A percentile compares a stretch with the other conserved stretches of the same genome.
Conservation (phyloP, 2,888 invertebrate genomes). For the Drosophila borealis region DNA sequence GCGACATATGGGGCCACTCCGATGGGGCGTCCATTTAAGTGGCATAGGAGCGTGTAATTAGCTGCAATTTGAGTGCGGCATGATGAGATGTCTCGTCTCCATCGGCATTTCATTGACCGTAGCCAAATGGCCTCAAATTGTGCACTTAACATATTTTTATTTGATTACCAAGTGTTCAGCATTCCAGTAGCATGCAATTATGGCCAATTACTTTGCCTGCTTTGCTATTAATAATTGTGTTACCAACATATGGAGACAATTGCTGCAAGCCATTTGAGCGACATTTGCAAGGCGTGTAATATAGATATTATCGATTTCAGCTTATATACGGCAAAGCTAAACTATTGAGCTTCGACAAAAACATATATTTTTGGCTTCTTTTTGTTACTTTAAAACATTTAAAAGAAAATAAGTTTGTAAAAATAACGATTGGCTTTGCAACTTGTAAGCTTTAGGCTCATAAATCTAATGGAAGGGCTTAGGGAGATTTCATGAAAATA, state of each 20-base stretch:
- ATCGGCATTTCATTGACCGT: constrained; percentile 67
- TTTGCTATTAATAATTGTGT: constrained; percentile 29
- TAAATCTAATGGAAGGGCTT: too few relatives aligned
- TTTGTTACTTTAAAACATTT: too few relatives aligned
- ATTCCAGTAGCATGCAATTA: constrained; percentile 55
- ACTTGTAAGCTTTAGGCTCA: too few relatives aligned
- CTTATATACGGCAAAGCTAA: too few relatives aligned
- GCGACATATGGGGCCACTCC: constrained; percentile 56
- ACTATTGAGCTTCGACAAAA: too few relatives aligned
- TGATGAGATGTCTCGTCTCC: constrained; percentile 50
- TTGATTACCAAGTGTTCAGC: constrained; percentile 45
- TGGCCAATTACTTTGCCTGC: constrained; percentile 26
- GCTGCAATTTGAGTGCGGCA: constrained; percentile 65
- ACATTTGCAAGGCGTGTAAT: too few relatives aligned
- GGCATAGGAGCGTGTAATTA: constrained; percentile 58
- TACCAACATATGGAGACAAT: constrained; percentile 48
- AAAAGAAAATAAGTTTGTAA: too few relatives aligned
- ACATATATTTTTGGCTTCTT: too few relatives aligned
- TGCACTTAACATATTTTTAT: constrained; percentile 52
- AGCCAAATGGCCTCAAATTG: constrained; percentile 53
- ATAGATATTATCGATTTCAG: too few relatives aligned
- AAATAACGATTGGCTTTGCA: too few relatives aligned
- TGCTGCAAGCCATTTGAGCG: neutral
- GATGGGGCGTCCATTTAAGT: constrained; percentile 64
- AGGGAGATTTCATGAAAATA: too few relatives aligned